These are phyloP conservation scores for Hylomyscus alleni DNA, from an alignment of 2,797 vertebrate species.

Conservation along the genomic window DNA sequence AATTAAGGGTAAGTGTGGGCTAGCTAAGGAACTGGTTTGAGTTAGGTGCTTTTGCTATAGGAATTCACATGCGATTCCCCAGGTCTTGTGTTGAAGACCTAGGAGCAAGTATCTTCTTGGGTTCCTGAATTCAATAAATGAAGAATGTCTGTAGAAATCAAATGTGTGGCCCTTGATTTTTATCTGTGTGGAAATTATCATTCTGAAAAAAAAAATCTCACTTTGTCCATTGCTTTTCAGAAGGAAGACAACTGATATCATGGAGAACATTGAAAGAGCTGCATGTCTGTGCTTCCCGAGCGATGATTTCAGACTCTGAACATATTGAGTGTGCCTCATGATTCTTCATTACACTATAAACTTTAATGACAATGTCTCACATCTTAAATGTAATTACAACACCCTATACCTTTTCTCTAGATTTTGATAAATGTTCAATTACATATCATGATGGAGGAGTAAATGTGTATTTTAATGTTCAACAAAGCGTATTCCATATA, in stretches of 20 bases:
- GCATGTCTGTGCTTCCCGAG: neutral
- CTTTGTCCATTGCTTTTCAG: neutral
- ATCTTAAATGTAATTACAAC: slow-evolving; percentile 64
- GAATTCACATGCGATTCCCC: neutral
- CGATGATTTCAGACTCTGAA: slow-evolving; percentile 31
- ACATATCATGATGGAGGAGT: neutral
- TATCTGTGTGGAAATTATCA: slow-evolving; percentile 1
- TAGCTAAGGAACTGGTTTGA: neutral
- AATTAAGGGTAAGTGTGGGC: neutral
- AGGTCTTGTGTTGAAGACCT: neutral
- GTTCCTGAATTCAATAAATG: neutral
- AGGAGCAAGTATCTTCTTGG: neutral
- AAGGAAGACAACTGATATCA: neutral
- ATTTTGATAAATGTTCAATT: slow-evolving; percentile 55
- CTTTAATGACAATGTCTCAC: slow-evolving; percentile 62
- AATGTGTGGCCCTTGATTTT: neutral
- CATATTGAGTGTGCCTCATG: neutral
- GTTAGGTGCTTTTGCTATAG: neutral
- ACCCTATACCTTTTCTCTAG: slow-evolving; percentile 36
- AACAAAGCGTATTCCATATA: neutral
- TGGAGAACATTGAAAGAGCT: neutral
- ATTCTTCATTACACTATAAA: slow-evolving; percentile 70
- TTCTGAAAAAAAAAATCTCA: neutral
- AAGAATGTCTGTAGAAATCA: neutral
- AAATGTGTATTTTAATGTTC: slow-evolving; percentile 40